Base-by-base conservation (phyloP, 2,797 vertebrate genomes). In the Acanthis flammea region DNA sequence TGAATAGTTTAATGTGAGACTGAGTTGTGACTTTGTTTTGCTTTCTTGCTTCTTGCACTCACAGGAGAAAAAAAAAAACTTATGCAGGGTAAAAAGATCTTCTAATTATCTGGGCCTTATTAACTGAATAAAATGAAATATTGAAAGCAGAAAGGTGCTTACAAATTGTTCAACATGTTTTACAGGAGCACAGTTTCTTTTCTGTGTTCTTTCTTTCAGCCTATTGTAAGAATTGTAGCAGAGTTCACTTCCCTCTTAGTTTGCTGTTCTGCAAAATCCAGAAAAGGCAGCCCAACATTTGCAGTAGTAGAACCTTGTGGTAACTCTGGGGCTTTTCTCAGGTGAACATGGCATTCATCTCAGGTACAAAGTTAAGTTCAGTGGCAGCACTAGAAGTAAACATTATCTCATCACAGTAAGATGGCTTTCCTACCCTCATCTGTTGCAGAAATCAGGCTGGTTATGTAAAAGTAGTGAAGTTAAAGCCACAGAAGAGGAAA, bases 21-120 rank as follows among this genome's bases (percentile, higher is more conserved):
- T 67, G 28, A 55, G 4, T 3, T 42, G 19, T n/a, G 41, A 62
- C 21, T 50, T 77, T 19, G 62, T 71, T 92, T 93, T 90, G 4
- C 25, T 66, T 75, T 6, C 19, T 83, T 73, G 3, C 48, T 66
- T 86, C 60, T 86, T 80, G 5, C 9, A 21, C 28, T 83, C 39
- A 22, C 5, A 12, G 19, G 17, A 31, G 2, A 0, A 1, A 10
- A 28, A 27, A 42, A 21, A 42, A 21, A 19, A 41, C 6, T 27
- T 54, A 14, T 4, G 2, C n/a, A 17, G 8, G 33, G 23, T 30
- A 71, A 57, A 81, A 72, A 39, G 4, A 25, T 58, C 33, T 17
- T 57, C 2, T 42, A 22, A 53, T 54, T 93, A 44, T 33, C 22
- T 58, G 17, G 0, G 0, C 5, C 6, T 92, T 66, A 21, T 83